These are phyloP conservation scores for Telenomus remus DNA, from an alignment of 1,140 invertebrate genomes.

Conservation along the genomic window DNA sequence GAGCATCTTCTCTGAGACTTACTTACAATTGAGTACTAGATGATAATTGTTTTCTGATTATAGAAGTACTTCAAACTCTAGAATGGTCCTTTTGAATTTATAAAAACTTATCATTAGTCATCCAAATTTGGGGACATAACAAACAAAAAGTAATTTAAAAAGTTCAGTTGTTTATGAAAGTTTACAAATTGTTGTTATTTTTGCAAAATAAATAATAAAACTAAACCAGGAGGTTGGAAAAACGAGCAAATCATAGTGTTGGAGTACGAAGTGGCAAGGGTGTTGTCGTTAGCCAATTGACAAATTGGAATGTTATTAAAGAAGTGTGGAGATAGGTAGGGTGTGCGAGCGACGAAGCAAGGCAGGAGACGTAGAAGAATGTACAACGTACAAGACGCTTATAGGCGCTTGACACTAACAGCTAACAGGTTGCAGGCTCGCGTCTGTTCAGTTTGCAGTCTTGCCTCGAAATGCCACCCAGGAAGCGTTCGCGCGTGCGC, in stretches of 20 bases:
- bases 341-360: slow-evolving; percentile 15
- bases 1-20: slow-evolving; percentile 19
- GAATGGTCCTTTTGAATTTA: too few relatives aligned
- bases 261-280: slow-evolving; percentile 44
- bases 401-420: slow-evolving; percentile 73
- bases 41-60: too few relatives aligned
- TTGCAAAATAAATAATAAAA: too few relatives aligned
- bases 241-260: slow-evolving; percentile 30
- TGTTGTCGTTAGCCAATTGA: slow-evolving; percentile 76
- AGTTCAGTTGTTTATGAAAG: too few relatives aligned
- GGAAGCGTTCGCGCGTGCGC: slow-evolving; percentile 74
- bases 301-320: slow-evolving; percentile 83
- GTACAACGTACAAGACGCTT: slow-evolving; percentile 63
- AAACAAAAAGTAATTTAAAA: too few relatives aligned
- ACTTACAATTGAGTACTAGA: too few relatives aligned
- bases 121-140: too few relatives aligned
- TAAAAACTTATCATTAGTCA: too few relatives aligned
- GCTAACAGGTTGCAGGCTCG: slow-evolving; percentile 70
- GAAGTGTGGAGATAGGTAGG: slow-evolving; percentile 66
- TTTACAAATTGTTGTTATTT: too few relatives aligned
- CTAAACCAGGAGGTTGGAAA: too few relatives aligned
- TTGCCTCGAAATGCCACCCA: slow-evolving; percentile 75
- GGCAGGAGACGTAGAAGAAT: slow-evolving; percentile 45
- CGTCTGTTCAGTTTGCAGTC: slow-evolving; percentile 64
- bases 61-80: too few relatives aligned